Percentiles rank a stretch among this genome's conserved stretches.
These are phyloP conservation scores for Hephaestus fuliginosus DNA, from an alignment of 2,797 vertebrate species.

Conservation along the genomic window DNA sequence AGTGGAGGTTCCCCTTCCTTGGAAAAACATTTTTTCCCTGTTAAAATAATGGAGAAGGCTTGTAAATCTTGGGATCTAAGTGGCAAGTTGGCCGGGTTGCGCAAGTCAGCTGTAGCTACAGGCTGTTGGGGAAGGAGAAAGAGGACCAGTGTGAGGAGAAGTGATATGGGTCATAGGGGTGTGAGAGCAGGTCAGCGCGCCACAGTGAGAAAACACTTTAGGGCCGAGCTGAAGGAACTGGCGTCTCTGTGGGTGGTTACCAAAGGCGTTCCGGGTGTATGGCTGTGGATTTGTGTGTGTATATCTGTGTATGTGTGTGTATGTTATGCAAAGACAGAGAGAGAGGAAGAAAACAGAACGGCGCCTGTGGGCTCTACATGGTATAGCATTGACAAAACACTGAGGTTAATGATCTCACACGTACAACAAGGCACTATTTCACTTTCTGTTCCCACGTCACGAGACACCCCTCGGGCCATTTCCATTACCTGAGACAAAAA, in stretches of 20 bases:
- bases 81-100: slow-evolving; percentile 21
- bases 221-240: slow-evolving; percentile 27
- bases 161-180: slow-evolving; percentile 58
- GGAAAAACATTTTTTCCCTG: slow-evolving; percentile 32
- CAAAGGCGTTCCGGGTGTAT: slow-evolving; percentile 13
- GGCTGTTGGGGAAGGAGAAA: slow-evolving; percentile 28
- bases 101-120: slow-evolving; percentile 37
- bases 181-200: slow-evolving; percentile 61
- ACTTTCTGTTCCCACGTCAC: slow-evolving; percentile 52
- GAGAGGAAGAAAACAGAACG: slow-evolving; percentile 40
- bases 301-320: slow-evolving; percentile 15
- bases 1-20: slow-evolving; percentile 32
- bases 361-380: slow-evolving; percentile 61
- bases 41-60: slow-evolving; percentile 36
- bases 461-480: slow-evolving; percentile 28
- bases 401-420: slow-evolving; percentile 56
- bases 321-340: slow-evolving; percentile 28
- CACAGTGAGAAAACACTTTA: slow-evolving; percentile 53
- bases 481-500: slow-evolving; percentile 25
- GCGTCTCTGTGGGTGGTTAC: slow-evolving; percentile 47
- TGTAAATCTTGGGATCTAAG: slow-evolving; percentile 52
- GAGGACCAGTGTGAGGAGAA: slow-evolving; percentile 31
- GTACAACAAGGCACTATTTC: slow-evolving; percentile 40
- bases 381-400: slow-evolving; percentile 65
- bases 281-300: slow-evolving; percentile 11